These are phyloP conservation scores for Ditula angustiorana DNA, from an alignment of 2,888 invertebrate species.

Conservation along the genomic window DNA sequence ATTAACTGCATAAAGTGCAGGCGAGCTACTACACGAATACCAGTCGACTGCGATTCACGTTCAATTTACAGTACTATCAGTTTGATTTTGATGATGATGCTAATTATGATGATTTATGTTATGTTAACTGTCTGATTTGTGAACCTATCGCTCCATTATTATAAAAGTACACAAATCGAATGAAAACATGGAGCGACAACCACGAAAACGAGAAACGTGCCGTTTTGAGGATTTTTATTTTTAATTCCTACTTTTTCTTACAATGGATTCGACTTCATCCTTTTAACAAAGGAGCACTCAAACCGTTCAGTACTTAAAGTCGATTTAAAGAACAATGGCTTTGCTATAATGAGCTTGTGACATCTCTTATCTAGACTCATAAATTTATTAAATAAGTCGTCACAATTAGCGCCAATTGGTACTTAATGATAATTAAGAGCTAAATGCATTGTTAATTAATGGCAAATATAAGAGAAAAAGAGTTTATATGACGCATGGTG, in stretches of 20 bases:
- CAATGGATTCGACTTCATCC: neutral
- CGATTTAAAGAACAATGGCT: constrained; percentile 7
- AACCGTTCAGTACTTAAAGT: neutral
- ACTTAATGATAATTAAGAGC: constrained; percentile 1
- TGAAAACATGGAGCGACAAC: too few species aligned
- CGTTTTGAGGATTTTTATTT: neutral
- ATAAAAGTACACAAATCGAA: too few species aligned
- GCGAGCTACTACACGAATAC: too few species aligned
- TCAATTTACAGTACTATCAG: too few species aligned
- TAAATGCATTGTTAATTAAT: constrained; percentile 19
- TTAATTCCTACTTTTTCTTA: neutral
- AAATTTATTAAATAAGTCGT: constrained; percentile 14
- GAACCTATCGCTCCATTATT: too few species aligned
- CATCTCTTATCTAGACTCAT: constrained; percentile 15
- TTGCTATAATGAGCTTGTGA: neutral
- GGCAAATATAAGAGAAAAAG: constrained; percentile 23
- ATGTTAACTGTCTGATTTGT: too few species aligned
- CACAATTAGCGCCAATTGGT: constrained; percentile 12
- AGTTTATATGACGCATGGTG: constrained; percentile 68
- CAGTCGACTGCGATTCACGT: too few species aligned
- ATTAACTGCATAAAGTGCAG: too few species aligned
- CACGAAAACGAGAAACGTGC: too few species aligned
- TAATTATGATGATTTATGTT: too few species aligned
- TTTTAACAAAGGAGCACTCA: constrained; percentile 3
- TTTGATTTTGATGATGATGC: too few species aligned